These are phyloP conservation scores for Eulemur mongoz DNA, from an alignment of 2,797 vertebrate species.

Conservation along the genomic window DNA sequence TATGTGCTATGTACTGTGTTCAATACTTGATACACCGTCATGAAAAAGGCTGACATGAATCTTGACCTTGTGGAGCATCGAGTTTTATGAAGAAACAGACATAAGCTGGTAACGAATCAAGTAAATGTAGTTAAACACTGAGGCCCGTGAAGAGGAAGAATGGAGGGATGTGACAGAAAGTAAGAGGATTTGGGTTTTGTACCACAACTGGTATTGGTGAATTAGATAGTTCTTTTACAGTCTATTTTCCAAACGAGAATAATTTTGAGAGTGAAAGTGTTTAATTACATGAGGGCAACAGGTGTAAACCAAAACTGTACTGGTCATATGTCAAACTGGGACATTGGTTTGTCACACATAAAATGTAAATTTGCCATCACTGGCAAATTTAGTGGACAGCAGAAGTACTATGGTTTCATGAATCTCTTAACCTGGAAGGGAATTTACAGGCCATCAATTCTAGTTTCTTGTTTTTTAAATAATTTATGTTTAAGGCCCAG, in stretches of 20 bases:
- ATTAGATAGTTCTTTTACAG: not conserved
- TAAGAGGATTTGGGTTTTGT: not conserved
- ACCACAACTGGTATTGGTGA: not conserved
- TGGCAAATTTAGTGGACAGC: not conserved
- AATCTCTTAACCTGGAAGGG: not conserved
- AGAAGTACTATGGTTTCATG: not conserved
- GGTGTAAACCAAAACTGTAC: not conserved
- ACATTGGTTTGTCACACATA: not conserved
- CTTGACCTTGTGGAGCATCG: not conserved
- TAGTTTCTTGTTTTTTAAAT: slow-evolving; percentile 4
- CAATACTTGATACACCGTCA: not conserved
- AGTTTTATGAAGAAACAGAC: not conserved
- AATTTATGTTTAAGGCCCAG: not conserved
- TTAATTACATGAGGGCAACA: not conserved
- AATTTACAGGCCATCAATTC: not conserved
- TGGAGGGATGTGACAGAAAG: not conserved
- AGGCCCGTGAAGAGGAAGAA: not conserved
- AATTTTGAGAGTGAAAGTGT: not conserved
- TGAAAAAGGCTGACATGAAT: not conserved
- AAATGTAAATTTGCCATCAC: not conserved
- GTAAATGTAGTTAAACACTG: not conserved
- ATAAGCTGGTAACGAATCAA: not conserved
- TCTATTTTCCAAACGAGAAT: not conserved
- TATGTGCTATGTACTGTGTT: not conserved
- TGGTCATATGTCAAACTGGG: not conserved